Evolutionary conservation across 2,888 invertebrate genomes (phyloP).

Genomic region (Drosophila neotestacea): DNA sequence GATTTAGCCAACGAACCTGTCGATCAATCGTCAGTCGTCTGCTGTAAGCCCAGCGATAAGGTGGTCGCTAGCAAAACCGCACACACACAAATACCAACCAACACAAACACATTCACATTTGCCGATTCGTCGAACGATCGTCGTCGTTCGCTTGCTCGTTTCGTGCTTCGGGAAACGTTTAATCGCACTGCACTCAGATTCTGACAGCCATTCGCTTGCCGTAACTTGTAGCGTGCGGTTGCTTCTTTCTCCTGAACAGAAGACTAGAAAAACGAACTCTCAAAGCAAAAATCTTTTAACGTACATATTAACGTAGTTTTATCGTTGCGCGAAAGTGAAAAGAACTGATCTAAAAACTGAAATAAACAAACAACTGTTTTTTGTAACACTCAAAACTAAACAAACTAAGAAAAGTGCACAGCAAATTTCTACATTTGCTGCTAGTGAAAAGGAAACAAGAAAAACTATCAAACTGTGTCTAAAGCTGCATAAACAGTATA

Average conservation of each 20-base stretch:
- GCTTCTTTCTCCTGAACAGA: slow-evolving; percentile 47
- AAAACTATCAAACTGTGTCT: slow-evolving; percentile 63
- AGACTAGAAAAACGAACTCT: slow-evolving; percentile 29
- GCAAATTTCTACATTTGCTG: slow-evolving; percentile 59
- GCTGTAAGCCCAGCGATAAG: slow-evolving; percentile 81
- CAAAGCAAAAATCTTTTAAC: slow-evolving; percentile 35
- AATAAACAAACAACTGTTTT: slow-evolving; percentile 39
- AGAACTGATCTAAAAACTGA: slow-evolving; percentile 55
- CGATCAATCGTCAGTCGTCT: slow-evolving; percentile 84
- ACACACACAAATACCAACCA: slow-evolving; percentile 2
- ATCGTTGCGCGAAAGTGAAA: slow-evolving; percentile 70
- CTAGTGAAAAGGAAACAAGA: slow-evolving; percentile 46
- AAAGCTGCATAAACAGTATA: slow-evolving; percentile 65
- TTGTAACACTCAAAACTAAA: slow-evolving; percentile 27
- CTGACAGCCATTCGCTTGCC: slow-evolving; percentile 83
- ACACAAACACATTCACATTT: slow-evolving; percentile 13
- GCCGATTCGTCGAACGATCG: slow-evolving; percentile 50
- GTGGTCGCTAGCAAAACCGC: slow-evolving; percentile 57
- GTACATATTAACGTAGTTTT: slow-evolving; percentile 60
- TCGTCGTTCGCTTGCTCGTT: slow-evolving; percentile 41
- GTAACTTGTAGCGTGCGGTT: slow-evolving; percentile 80
- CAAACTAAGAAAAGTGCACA: slow-evolving; percentile 50
- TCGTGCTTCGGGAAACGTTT: slow-evolving; percentile 73
- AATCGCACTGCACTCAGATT: slow-evolving; percentile 82
- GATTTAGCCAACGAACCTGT: slow-evolving; percentile 83